Base-by-base conservation (phyloP, 1,140 invertebrate genomes). In the Cotesia typhae region DNA sequence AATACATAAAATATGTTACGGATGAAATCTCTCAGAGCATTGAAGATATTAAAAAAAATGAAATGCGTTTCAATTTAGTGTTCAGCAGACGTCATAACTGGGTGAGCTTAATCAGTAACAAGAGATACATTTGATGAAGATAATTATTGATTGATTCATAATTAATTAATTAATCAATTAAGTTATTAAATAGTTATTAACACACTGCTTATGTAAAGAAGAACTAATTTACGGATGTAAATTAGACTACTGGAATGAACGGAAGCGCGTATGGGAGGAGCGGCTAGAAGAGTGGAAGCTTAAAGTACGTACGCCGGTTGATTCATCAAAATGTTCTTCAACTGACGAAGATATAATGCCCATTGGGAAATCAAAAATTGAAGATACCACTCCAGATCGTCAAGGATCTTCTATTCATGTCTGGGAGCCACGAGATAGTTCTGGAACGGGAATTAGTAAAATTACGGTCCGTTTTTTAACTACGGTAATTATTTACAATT, bases 1-100 rank as follows among this genome's bases (percentile, higher is more conserved):
- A 74, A 37, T 81, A 79, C 35, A 76, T 81, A n/a, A 75, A 78
- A n/a, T 75, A 75, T 65, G 73, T 82, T 6, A 12, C 74, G 61
- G 70, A 77, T 14, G 75, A 76, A 72, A 74, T 80, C 10, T 71
- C 61, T 10, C 71, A 64, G 1, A 76, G 79, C 69, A 80, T 83
- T 74, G 75, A 79, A 60, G 66, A 76, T 35, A 79, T 80, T 63
- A 64, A 67, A 3, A 59, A 72, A 66, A 64, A 74, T n/a, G 79
- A 82, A 67, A 10, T 17, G 47, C 53, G 7, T 59, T 12, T 55
- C 6, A 55, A 55, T 14, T 55, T 20, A 12, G 53, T 12, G 5
- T 14, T 55, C 3, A 55, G 4, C 12, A 55, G n/a, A 47, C 6
- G 41, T 47, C 41, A 10, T 7, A 47, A 47, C 10, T 6, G 5